Conservation (phyloP, 1,140 invertebrate species). For the Brachionus rotundiformis region DNA sequence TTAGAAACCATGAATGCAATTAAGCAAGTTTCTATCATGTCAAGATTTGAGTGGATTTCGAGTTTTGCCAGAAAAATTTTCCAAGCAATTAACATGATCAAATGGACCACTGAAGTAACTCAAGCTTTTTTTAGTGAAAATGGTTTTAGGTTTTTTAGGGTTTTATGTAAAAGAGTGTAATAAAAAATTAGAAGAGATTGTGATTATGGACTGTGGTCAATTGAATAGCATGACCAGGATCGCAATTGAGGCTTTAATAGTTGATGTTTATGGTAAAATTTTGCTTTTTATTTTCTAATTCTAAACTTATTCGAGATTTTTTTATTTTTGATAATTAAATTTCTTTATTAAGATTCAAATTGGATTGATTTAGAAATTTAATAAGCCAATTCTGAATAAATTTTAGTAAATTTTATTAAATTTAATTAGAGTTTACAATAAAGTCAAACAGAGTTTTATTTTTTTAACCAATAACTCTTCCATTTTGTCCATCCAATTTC, state of each 20-base stretch:
- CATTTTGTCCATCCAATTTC: no score
- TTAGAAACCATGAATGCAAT: slow-evolving; percentile 59
- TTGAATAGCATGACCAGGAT: slow-evolving; percentile 59
- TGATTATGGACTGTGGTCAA: slow-evolving; percentile 64
- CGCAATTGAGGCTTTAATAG: slow-evolving; percentile 64
- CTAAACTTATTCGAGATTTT: no score
- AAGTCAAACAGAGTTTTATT: no score
- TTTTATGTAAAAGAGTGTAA: slow-evolving; percentile 60
- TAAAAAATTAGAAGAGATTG: slow-evolving; percentile 63
- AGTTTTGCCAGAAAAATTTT: slow-evolving; percentile 70
- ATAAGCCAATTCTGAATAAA: no score
- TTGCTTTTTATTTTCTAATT: background rate
- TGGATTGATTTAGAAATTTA: no score
- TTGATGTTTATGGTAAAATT: slow-evolving; percentile 65
- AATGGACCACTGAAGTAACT: slow-evolving; percentile 12
- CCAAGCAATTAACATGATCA: slow-evolving; percentile 68
- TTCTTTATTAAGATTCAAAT: no score
- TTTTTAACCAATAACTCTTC: no score
- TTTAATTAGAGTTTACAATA: no score
- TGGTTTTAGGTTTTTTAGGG: slow-evolving; percentile 54
- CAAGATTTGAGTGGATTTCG: slow-evolving; percentile 72
- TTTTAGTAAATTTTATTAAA: no score
- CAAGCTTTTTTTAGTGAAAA: slow-evolving; percentile 56
- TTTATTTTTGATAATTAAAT: no score
- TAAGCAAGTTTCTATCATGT: slow-evolving; percentile 54